These are phyloP conservation scores for Gymnorhina tibicen DNA, from an alignment of 2,113 vertebrate species.

Conservation along the genomic window DNA sequence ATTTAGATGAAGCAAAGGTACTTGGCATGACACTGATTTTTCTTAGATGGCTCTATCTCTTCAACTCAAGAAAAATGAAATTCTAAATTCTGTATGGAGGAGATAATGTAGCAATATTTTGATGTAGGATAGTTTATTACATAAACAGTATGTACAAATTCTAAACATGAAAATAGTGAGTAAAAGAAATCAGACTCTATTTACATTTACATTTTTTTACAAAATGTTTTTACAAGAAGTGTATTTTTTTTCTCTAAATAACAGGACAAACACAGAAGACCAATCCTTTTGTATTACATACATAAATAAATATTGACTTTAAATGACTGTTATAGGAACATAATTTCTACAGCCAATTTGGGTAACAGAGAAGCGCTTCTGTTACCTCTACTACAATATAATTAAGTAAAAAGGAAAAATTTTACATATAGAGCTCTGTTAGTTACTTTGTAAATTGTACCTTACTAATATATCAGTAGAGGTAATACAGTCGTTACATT, in stretches of 20 bases:
- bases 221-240: constrained; percentile 86
- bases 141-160: constrained; percentile 89
- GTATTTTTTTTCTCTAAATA: constrained; percentile 71
- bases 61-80: not conserved
- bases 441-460: constrained; percentile 79
- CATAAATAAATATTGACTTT: constrained; percentile 96
- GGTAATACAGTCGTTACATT: constrained; percentile 74
- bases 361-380: constrained; percentile 74
- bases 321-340: constrained; percentile 78
- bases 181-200: constrained; percentile 83
- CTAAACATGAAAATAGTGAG: constrained; percentile 83
- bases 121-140: constrained; percentile 83
- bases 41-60: not conserved
- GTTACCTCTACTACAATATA: constrained; percentile 75
- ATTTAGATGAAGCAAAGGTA: not conserved
- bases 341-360: constrained; percentile 81
- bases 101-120: not conserved
- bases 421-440: constrained; percentile 82
- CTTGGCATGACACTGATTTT: not conserved
- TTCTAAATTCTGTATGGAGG: not conserved
- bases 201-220: constrained; percentile 90
- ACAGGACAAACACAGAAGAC: constrained; percentile 75
- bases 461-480: constrained; percentile 80
- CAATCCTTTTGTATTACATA: constrained; percentile 81
- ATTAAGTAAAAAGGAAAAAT: constrained; percentile 79